A percentile compares a stretch with the other conserved stretches of the same genome.
These are phyloP conservation scores for Eurois occulta DNA, from an alignment of 2,888 invertebrate species.

Conservation along the genomic window DNA sequence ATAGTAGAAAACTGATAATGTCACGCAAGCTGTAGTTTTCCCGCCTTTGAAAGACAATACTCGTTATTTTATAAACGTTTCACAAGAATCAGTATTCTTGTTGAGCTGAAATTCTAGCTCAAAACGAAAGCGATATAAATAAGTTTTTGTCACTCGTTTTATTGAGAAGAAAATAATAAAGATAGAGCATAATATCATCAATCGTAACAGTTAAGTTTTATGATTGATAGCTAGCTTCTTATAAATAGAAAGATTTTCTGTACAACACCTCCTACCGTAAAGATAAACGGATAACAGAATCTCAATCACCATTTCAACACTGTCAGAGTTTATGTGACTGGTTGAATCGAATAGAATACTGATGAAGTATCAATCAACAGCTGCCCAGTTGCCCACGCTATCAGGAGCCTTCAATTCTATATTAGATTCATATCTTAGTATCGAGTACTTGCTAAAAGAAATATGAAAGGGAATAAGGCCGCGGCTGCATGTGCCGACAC, in stretches of 20 bases:
- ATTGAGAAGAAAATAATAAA: background rate
- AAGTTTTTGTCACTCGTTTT: background rate
- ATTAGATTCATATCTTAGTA: slow-evolving; percentile 62
- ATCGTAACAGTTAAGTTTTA: background rate
- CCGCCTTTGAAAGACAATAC: slow-evolving; percentile 5
- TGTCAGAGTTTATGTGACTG: slow-evolving; percentile 53
- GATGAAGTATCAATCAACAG: slow-evolving; percentile 64
- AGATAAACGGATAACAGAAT: slow-evolving; percentile 52
- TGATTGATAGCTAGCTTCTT: slow-evolving; percentile 4
- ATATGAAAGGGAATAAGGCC: slow-evolving; percentile 59
- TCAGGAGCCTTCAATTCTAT: slow-evolving; percentile 64
- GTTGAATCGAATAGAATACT: slow-evolving; percentile 54
- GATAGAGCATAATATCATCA: background rate
- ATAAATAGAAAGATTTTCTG: slow-evolving; percentile 39
- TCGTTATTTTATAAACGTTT: background rate
- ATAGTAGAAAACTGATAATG: background rate
- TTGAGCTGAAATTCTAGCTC: background rate
- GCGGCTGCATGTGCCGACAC: slow-evolving; percentile 55
- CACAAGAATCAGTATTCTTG: background rate
- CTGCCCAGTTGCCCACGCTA: slow-evolving; percentile 56
- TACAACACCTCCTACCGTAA: slow-evolving; percentile 20
- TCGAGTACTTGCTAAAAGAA: slow-evolving; percentile 63
- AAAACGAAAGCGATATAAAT: background rate
- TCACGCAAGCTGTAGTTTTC: background rate
- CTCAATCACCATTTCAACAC: slow-evolving; percentile 42